Evolutionary conservation across 2,797 vertebrate species (phyloP).

Genomic region (Spheniscus humboldti): DNA sequence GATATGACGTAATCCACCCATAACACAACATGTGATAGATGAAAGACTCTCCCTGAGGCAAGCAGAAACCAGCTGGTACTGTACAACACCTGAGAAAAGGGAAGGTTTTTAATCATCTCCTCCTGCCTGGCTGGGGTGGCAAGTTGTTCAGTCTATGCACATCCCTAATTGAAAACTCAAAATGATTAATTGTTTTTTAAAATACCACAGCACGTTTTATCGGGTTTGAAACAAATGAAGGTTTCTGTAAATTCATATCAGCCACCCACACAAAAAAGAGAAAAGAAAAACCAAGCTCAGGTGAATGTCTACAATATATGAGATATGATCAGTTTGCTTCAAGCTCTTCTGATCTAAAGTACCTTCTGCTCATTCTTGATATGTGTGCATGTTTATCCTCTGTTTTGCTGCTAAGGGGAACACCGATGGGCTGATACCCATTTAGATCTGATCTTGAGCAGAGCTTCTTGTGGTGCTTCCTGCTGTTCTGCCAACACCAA

Average conservation of each 20-base stretch:
- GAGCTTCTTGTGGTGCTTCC: background rate
- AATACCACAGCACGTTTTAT: background rate
- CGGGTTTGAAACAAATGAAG: background rate
- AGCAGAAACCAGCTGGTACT: constrained; percentile 12
- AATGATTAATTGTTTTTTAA: constrained; percentile 6
- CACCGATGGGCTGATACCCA: background rate
- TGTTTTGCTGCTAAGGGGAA: background rate
- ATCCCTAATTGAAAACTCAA: constrained; percentile 4
- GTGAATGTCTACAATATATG: background rate
- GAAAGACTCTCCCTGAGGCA: constrained; percentile 54
- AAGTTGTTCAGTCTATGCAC: background rate
- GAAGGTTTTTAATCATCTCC: constrained; percentile 23
- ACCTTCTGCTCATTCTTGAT: background rate
- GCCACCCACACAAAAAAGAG: background rate
- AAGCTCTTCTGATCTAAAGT: background rate
- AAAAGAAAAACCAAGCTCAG: background rate
- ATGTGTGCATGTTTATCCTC: background rate
- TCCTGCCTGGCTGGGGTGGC: background rate
- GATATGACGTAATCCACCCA: constrained; percentile 54
- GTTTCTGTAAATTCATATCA: background rate
- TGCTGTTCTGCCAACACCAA: background rate
- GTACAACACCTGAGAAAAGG: background rate
- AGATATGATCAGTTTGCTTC: background rate
- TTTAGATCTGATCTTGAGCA: background rate
- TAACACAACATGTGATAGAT: constrained; percentile 38